phyloP scores from a whole-genome alignment of 2,113 vertebrate species.

The Tachysurus vachellii region DNA sequence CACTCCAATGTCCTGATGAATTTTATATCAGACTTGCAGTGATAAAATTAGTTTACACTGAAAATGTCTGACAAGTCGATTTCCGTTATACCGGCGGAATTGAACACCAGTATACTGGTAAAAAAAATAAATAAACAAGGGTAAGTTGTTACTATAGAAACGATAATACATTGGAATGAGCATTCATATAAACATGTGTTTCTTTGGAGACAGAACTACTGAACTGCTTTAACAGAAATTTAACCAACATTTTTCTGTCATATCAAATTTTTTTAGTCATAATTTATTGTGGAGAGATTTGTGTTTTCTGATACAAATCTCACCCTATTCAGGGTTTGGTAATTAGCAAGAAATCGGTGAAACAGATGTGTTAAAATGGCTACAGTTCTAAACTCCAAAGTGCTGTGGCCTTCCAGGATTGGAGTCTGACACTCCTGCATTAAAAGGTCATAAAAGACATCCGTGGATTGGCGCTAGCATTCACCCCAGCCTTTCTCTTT shows the following conservation, averaged over 20 bases:
- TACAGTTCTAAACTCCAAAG: slow-evolving; percentile 8
- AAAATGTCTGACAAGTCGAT: too few species aligned
- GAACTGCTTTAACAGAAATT: background rate
- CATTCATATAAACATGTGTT: background rate
- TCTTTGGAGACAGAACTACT: background rate
- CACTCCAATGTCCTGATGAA: too few species aligned
- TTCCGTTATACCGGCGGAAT: too few species aligned
- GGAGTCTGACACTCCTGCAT: slow-evolving; percentile 22
- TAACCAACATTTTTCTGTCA: background rate
- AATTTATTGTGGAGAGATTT: background rate
- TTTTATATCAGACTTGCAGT: too few species aligned
- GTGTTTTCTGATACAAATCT: background rate
- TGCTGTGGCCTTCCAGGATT: background rate
- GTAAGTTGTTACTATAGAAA: background rate
- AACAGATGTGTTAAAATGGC: background rate
- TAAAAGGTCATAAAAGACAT: slow-evolving; percentile 56
- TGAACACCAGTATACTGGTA: too few species aligned
- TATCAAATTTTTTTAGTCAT: background rate
- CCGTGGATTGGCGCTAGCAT: slow-evolving; percentile 38
- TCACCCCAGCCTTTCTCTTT: slow-evolving; percentile 44
- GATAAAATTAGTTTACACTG: too few species aligned
- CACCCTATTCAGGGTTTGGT: background rate
- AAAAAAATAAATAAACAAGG: too few species aligned
- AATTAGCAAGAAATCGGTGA: background rate
- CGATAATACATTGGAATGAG: background rate